A percentile compares a stretch with the other conserved stretches of the same genome.
Evolutionary conservation across 2,888 invertebrate species (phyloP).

Genomic region (Heliconius aoede): DNA sequence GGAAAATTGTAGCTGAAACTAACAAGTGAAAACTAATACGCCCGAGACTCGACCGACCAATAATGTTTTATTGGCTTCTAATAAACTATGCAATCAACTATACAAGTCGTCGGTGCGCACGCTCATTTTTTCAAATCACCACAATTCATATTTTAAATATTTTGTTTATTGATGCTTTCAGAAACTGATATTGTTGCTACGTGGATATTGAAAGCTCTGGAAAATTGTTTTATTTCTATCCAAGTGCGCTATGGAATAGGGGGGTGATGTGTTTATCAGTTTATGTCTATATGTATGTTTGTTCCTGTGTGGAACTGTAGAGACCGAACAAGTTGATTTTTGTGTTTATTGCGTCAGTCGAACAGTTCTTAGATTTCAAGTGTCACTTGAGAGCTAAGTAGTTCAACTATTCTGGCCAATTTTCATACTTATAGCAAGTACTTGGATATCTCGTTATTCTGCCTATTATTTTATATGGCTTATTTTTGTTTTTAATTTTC

Average conservation of each 20-base stretch:
- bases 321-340: not conserved
- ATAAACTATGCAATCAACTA: slow-evolving; percentile 38
- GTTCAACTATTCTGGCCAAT: not conserved
- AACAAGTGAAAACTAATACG: slow-evolving; percentile 37
- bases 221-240: not conserved
- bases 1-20: slow-evolving; percentile 34
- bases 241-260: not conserved
- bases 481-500: too few relatives aligned
- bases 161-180: slow-evolving; percentile 11
- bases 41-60: slow-evolving; percentile 36
- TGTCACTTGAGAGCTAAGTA: too few relatives aligned
- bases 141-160: slow-evolving; percentile 22
- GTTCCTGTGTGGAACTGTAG: not conserved
- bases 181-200: slow-evolving; percentile 9
- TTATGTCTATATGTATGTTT: not conserved
- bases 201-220: not conserved
- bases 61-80: slow-evolving; percentile 39
- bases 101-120: slow-evolving; percentile 19
- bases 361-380: not conserved
- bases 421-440: too few relatives aligned
- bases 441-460: too few relatives aligned
- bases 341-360: not conserved
- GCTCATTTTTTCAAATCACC: slow-evolving; percentile 35
- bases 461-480: too few relatives aligned
- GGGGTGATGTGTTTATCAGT: not conserved